phyloP scores from a whole-genome alignment of 2,888 invertebrate species.

The Pseudococcus longispinus region DNA sequence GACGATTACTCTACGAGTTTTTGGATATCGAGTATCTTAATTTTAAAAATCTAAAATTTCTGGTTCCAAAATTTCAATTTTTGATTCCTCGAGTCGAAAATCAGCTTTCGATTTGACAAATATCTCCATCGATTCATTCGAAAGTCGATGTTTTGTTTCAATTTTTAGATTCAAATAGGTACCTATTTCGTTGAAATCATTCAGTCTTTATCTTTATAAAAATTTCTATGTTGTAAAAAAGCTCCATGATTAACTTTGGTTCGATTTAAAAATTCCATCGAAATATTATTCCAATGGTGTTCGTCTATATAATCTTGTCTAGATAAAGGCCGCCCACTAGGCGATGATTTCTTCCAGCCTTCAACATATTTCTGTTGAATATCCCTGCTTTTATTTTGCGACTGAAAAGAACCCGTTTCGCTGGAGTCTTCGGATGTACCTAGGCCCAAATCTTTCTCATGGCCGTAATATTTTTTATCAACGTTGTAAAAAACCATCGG shows the following conservation, averaged over 20 bases:
- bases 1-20: no score
- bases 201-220: not conserved
- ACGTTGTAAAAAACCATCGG: not conserved
- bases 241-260: conserved; percentile 24
- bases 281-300: conserved; percentile 50
- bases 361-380: conserved; percentile 71
- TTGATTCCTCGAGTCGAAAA: no score
- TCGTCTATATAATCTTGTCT: conserved; percentile 34
- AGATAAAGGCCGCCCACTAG: not conserved
- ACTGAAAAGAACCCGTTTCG: conserved; percentile 79
- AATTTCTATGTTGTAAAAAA: conserved; percentile 35
- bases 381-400: conserved; percentile 67
- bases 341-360: conserved; percentile 69
- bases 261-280: conserved; percentile 46
- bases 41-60: no score
- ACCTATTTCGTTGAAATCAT: not conserved
- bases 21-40: no score
- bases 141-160: not conserved
- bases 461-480: conserved; percentile 1
- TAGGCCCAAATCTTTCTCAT: conserved; percentile 76
- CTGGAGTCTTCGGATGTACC: conserved; percentile 87
- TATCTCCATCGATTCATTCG: no score
- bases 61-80: no score
- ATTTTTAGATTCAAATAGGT: not conserved
- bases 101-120: no score